Base-by-base conservation (phyloP, 1,140 invertebrate genomes). In the Neomicropteryx cornuta region DNA sequence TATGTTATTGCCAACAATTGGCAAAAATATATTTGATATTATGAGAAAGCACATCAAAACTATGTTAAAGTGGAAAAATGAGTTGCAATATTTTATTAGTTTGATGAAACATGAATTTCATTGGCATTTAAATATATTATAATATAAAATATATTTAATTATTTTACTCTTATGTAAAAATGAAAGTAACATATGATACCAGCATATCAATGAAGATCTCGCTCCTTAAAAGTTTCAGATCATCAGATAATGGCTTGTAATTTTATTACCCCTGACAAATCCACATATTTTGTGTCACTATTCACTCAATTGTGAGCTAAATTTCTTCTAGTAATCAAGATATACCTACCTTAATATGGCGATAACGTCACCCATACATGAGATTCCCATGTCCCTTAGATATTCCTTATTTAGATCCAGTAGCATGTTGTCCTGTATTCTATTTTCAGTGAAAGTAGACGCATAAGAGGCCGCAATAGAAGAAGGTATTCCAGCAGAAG, bases 321-420 rank as follows among this genome's bases (percentile, higher is more conserved):
- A 8, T 27, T 27, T 27, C 8, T 8, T 27, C 8, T 8, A 27
- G 13, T 27, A 8, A 8, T 8, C 13, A 8, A 27, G 23, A 27
- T 8, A 27, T 17, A 24, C 22, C 43, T 46, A 71, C 68, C 67
- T 52, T 42, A 89, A 59, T 46, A 90, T 88, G 10, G 83, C 79
- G 52, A 90, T 88, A 32, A 88, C 75, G 62, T 90, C 85, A 11
- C 86, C 87, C 72, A 89, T 81, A 13, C 80, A 66, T 1, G 72
- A 73, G 4, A 90, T 85, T 2, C 82, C 85, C 83, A 90, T 88
- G 48, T 87, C 84, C 42, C 73, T 72, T 5, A 90, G 60, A 52
- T 85, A 84, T 51, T 88, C 84, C 54, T 87, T 87, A 42, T 78
- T 85, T 2, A 90, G 61, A 55, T 90, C 86, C 30, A 79, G 53